These are phyloP conservation scores for Dryobota labecula DNA, from an alignment of 2,888 invertebrate species.

Conservation along the genomic window DNA sequence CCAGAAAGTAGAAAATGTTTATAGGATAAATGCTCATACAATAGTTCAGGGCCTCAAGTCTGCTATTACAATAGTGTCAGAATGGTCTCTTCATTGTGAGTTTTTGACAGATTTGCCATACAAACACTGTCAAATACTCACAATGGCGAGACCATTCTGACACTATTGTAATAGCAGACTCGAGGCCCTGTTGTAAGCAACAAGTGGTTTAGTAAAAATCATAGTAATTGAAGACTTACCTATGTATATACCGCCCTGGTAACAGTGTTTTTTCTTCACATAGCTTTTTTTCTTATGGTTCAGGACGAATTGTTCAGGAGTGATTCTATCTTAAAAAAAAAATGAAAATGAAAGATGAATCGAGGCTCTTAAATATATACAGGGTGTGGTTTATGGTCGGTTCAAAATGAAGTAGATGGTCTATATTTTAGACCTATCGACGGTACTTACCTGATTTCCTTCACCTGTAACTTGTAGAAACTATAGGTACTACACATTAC, in stretches of 20 bases:
- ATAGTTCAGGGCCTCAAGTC: no score
- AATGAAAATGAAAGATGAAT: not conserved
- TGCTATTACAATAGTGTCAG: no score
- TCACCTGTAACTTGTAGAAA: not conserved
- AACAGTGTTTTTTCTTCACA: not conserved
- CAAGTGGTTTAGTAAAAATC: no score
- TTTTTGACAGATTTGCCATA: no score
- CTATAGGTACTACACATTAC: no score
- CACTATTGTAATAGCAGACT: no score
- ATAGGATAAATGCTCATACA: not conserved
- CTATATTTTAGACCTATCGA: not conserved
- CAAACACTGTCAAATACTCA: no score
- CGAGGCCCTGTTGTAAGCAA: not conserved
- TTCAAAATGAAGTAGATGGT: not conserved
- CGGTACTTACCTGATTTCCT: not conserved
- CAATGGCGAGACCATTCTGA: no score
- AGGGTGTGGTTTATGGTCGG: no score
- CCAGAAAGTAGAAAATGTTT: not conserved
- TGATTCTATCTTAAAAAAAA: no score
- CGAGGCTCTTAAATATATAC: not conserved
- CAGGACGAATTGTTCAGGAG: not conserved
- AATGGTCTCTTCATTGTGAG: no score
- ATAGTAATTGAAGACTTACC: not conserved
- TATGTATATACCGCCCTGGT: no score
- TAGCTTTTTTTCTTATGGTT: not conserved